Base-by-base conservation (phyloP, 2,113 vertebrate species). In the Percina caprodes region DNA sequence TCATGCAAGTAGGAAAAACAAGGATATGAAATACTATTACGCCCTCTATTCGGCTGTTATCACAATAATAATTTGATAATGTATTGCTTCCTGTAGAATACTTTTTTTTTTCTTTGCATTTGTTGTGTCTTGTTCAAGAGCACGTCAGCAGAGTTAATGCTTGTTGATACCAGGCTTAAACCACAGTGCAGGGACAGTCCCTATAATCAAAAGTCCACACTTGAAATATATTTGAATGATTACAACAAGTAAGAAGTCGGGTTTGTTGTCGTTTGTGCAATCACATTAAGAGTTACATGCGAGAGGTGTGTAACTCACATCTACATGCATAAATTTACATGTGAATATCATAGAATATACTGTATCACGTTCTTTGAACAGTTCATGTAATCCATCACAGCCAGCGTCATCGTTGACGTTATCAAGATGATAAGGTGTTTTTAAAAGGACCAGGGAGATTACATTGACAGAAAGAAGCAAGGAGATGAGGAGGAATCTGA, bases 31-130 rank as follows among this genome's bases (percentile, higher is more conserved):
- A 90, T 75, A 76, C 74, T 71, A 80, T 81, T 55, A 78, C 68
- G 61, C 70, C 74, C 79, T 80, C n/a, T 48, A 45, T 73, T 80
- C 2, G 39, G 62, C 82, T 87, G 58, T 80, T 77, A 90, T 77
- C 63, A n/a, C 76, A 78, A 80, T 79, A 84, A 86, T 85, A 87
- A 86, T 80, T 73, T 74, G 77, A 80, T 89, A 91, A 89, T 88
- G 48, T 73, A 92, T 87, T 82, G 61, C 86, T 93, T 93, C 92
- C 91, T 88, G 86, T 76, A 23, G 46, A 48, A 75, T 42, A 42
- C 70, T 78, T 73, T 74, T 86, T 70, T 39, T 65, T 86, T 69
- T 15, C 54, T 83, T 71, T 83, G 61, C 42, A 76, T 62, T 49
- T 71, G 60, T 52, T 56, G 42, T 60, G 56, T 70, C 74, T 74